Conservation (phyloP, 2,113 vertebrate genomes). For the Scolopax mira region DNA sequence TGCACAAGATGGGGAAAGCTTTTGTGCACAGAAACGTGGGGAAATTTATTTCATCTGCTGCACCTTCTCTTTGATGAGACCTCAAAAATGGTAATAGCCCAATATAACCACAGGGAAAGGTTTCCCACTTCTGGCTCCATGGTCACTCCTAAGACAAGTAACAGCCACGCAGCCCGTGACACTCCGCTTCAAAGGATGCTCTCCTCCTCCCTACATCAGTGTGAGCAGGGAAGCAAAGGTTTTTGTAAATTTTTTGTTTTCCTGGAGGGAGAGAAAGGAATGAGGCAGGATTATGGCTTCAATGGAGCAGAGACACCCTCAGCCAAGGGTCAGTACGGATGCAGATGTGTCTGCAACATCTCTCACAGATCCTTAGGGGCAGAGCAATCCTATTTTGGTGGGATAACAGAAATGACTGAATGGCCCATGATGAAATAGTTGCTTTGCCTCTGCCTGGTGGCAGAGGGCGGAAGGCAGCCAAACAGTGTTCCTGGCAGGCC, state of each 20-base stretch:
- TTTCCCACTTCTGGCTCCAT: neutral
- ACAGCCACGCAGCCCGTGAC: neutral
- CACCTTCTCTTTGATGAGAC: neutral
- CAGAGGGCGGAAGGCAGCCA: neutral
- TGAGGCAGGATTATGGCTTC: neutral
- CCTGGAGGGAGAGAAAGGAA: neutral
- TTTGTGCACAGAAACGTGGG: fast-evolving
- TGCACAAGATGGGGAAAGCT: neutral
- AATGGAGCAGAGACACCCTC: neutral
- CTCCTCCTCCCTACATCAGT: neutral
- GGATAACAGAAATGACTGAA: neutral
- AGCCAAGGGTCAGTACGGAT: neutral
- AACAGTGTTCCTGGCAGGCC: neutral
- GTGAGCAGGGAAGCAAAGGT: fast-evolving
- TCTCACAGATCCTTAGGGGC: neutral
- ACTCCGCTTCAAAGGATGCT: neutral
- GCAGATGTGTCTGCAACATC: neutral
- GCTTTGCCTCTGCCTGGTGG: neutral
- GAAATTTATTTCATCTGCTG: neutral
- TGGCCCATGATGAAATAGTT: fast-evolving
- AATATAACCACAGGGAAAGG: neutral
- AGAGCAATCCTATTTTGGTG: neutral
- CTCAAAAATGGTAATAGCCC: neutral
- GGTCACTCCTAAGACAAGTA: neutral
- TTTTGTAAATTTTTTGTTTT: neutral